Conservation (phyloP, 2,888 invertebrate genomes). For the Gastrophysa polygoni region DNA sequence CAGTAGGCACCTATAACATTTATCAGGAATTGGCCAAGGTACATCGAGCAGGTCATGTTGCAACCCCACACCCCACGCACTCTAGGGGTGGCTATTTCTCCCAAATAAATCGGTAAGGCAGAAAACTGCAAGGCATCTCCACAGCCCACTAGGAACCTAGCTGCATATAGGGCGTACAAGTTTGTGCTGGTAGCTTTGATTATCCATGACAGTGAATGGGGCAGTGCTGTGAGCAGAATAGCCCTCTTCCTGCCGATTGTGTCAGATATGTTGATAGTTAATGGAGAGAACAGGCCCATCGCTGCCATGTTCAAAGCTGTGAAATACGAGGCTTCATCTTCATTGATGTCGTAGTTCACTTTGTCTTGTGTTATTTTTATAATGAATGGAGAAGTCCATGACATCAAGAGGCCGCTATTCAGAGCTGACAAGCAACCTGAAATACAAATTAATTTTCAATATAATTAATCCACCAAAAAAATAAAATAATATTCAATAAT, state of each 20-base stretch:
- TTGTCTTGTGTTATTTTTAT: constrained; percentile 1
- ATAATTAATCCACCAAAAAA: too few relatives aligned
- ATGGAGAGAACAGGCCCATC: constrained; percentile 38
- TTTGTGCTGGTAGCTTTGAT: constrained; percentile 40
- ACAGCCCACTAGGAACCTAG: constrained; percentile 44
- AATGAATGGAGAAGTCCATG: constrained; percentile 4
- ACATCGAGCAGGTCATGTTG: constrained; percentile 38
- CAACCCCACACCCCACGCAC: constrained; percentile 50
- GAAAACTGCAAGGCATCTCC: constrained; percentile 43
- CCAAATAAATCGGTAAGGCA: constrained; percentile 46
- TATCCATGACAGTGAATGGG: constrained; percentile 42
- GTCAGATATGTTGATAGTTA: constrained; percentile 38
- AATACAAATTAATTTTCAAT: too few relatives aligned
- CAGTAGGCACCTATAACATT: constrained; percentile 63
- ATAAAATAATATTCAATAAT: too few relatives aligned
- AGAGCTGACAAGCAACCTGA: not conserved
- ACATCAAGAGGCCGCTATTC: not conserved
- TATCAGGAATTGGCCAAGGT: constrained; percentile 45
- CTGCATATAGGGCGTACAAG: constrained; percentile 46
- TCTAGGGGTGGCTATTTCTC: constrained; percentile 47
- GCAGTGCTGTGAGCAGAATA: constrained; percentile 42
- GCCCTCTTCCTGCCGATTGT: constrained; percentile 46
- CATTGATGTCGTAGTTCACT: constrained; percentile 1
- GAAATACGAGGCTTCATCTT: constrained; percentile 4
- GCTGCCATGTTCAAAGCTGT: constrained; percentile 43